These are phyloP conservation scores for Lepidurus arcticus DNA, from an alignment of 1,140 invertebrate genomes.

Conservation along the genomic window DNA sequence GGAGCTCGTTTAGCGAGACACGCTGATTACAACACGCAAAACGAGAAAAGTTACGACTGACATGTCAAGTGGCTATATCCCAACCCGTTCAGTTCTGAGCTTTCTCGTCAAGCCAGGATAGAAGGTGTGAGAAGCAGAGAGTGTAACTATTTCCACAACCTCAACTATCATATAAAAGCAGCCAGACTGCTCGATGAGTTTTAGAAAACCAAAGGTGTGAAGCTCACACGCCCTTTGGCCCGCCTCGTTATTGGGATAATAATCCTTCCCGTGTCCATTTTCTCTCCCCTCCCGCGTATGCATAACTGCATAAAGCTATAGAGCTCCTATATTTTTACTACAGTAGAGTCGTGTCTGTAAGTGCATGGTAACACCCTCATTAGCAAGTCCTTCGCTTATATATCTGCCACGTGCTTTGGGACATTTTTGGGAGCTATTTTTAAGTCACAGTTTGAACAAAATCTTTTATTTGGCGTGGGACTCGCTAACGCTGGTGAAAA, in stretches of 20 bases:
- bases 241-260: neutral
- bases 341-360: neutral
- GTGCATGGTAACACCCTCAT: neutral
- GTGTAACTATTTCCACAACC: neutral
- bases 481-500: neutral
- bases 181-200: neutral
- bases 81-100: neutral
- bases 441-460: neutral
- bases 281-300: neutral
- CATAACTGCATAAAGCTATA: neutral
- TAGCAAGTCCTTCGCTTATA: neutral
- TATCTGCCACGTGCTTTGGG: neutral
- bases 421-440: neutral
- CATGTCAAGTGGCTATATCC: slow-evolving; percentile 11
- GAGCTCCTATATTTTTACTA: too few relatives aligned
- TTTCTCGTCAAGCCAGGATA: neutral
- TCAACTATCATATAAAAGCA: neutral
- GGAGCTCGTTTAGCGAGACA: neutral
- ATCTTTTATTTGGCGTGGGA: neutral
- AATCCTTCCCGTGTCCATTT: neutral
- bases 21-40: slow-evolving; percentile 8
- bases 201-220: neutral
- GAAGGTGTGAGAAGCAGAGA: neutral
- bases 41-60: slow-evolving; percentile 6
- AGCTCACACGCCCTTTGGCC: slow-evolving; percentile 2